phyloP scores from a whole-genome alignment of 2,113 vertebrate genomes.

The Elephantulus edwardii region DNA sequence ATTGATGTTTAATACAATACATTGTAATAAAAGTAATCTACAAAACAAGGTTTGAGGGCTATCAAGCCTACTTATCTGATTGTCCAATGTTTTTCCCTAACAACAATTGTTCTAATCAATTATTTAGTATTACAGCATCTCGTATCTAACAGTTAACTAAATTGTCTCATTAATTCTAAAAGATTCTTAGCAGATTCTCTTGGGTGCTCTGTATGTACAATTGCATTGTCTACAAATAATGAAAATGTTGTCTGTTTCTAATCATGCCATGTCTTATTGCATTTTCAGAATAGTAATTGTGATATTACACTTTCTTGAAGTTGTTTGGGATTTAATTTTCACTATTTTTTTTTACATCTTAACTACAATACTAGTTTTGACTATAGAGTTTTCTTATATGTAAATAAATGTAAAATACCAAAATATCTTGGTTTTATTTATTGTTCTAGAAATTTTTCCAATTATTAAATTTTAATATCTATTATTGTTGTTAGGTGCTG shows the following conservation, averaged over 20 bases:
- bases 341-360: neutral
- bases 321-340: neutral
- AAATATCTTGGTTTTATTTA: neutral
- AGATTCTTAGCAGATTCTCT: neutral
- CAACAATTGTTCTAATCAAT: conserved; percentile 38
- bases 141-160: neutral
- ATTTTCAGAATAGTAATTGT: conserved; percentile 26
- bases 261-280: neutral
- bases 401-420: neutral
- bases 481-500: too few relatives aligned
- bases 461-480: neutral
- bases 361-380: neutral
- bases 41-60: neutral
- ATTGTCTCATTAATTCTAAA: conserved; percentile 36
- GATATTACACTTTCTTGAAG: neutral
- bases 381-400: neutral
- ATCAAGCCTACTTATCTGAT: neutral
- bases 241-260: conserved; percentile 17
- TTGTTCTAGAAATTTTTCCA: neutral
- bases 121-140: neutral
- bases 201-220: neutral
- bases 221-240: conserved; percentile 18
- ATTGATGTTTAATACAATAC: neutral
- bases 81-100: neutral
- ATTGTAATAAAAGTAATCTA: neutral